Conservation (phyloP, 1,140 invertebrate genomes). For the Dinoponera quadriceps region DNA sequence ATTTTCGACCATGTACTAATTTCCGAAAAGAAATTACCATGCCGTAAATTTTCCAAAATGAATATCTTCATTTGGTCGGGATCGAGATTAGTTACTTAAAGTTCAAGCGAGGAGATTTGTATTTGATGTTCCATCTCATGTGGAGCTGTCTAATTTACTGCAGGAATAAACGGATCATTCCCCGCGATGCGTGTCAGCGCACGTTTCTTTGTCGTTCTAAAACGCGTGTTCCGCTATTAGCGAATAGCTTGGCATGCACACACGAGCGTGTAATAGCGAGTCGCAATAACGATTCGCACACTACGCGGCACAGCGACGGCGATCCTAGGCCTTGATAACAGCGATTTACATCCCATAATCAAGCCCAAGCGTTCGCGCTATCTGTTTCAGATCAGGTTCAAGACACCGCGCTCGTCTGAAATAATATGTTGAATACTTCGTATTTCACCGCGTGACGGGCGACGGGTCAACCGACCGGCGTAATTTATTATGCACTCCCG, state of each 20-base stretch:
- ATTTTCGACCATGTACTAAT: too few relatives aligned
- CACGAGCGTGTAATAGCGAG: slow-evolving; percentile 45
- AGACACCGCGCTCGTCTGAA: slow-evolving; percentile 34
- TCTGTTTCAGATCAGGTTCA: slow-evolving; percentile 35
- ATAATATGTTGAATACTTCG: slow-evolving; percentile 19
- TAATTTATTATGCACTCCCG: neutral
- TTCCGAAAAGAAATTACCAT: too few relatives aligned
- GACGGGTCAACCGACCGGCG: neutral
- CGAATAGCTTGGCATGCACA: slow-evolving; percentile 31
- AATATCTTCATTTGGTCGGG: neutral
- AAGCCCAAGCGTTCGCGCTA: slow-evolving; percentile 29
- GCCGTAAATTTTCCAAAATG: too few relatives aligned
- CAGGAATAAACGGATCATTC: slow-evolving; percentile 1
- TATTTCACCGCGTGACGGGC: slow-evolving; percentile 6
- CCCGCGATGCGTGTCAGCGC: slow-evolving; percentile 1
- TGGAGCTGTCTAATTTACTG: slow-evolving; percentile 6
- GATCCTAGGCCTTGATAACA: slow-evolving; percentile 39
- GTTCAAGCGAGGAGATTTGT: neutral
- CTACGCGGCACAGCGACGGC: slow-evolving; percentile 9
- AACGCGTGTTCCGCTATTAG: slow-evolving; percentile 21
- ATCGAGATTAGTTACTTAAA: neutral
- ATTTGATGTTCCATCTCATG: neutral
- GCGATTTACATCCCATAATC: slow-evolving; percentile 56
- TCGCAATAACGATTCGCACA: slow-evolving; percentile 41
- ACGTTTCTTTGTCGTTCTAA: neutral